These are phyloP conservation scores for Lophius americanus DNA, from an alignment of 2,797 vertebrate genomes.

Conservation along the genomic window DNA sequence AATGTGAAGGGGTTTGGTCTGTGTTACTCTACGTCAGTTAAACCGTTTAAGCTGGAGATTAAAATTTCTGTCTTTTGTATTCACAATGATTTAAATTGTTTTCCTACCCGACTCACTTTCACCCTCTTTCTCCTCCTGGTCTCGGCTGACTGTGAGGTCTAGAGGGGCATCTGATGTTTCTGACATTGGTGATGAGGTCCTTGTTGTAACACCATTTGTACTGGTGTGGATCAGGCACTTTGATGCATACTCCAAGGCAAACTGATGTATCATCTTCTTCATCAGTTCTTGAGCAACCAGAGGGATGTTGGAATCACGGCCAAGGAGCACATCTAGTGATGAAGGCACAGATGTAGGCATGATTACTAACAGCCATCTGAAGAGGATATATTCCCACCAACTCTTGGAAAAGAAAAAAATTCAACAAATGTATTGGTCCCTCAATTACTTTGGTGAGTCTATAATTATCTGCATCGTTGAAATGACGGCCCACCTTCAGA, in stretches of 20 bases:
- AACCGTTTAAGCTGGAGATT: constrained; percentile 5
- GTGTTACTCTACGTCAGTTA: not conserved
- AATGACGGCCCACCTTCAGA: no score
- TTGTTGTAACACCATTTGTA: constrained; percentile 85
- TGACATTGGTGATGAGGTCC: constrained; percentile 83
- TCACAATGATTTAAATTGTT: not conserved
- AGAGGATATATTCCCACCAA: no score
- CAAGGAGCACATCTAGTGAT: constrained; percentile 90
- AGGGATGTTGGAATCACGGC: constrained; percentile 96
- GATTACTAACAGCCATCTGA: no score
- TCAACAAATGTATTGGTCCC: no score
- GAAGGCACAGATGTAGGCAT: constrained; percentile 1
- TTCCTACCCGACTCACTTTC: constrained; percentile 85
- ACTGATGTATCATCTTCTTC: constrained; percentile 99
- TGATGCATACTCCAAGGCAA: constrained; percentile 97
- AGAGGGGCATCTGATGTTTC: constrained; percentile 91
- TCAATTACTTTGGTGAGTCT: no score
- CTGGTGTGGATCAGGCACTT: constrained; percentile 92
- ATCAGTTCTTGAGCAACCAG: constrained; percentile 98
- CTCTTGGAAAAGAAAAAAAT: no score
- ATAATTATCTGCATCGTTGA: no score
- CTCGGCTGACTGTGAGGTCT: constrained; percentile 95
- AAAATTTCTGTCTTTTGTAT: not conserved
- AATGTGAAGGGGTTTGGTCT: not conserved
- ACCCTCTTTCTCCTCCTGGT: constrained; percentile 81